phyloP scores from a whole-genome alignment of 1,140 invertebrate genomes.

The Achroia grisella region DNA sequence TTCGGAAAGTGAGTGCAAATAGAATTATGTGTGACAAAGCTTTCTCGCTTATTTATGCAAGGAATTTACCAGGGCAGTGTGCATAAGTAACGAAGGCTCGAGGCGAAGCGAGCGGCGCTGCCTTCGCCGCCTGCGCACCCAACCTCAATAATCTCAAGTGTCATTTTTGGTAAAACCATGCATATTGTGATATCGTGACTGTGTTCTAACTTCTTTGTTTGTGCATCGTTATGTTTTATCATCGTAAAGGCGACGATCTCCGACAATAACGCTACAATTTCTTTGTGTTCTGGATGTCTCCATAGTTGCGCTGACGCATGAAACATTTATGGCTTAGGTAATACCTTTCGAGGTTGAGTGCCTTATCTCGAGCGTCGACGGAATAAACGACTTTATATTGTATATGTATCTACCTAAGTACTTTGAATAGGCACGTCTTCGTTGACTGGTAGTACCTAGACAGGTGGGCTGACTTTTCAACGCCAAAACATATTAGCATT shows the following conservation, averaged over 20 bases:
- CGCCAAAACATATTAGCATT: too few species aligned
- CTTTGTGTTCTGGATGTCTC: constrained; percentile 41
- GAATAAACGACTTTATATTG: not conserved
- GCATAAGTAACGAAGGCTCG: constrained; percentile 54
- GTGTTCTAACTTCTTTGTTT: constrained; percentile 47
- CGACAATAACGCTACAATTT: constrained; percentile 24
- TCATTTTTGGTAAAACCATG: constrained; percentile 47
- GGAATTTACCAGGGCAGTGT: constrained; percentile 67
- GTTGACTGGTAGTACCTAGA: too few species aligned
- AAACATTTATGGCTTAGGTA: constrained; percentile 34
- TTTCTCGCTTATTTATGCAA: constrained; percentile 71
- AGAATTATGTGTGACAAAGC: constrained; percentile 40
- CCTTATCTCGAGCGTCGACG: constrained; percentile 26
- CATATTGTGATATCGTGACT: constrained; percentile 42
- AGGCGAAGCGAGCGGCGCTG: constrained; percentile 46
- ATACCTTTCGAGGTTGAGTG: constrained; percentile 30
- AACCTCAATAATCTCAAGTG: constrained; percentile 28
- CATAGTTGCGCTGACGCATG: constrained; percentile 33
- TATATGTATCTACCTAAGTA: too few species aligned
- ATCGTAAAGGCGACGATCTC: constrained; percentile 14
- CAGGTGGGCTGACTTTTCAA: too few species aligned
- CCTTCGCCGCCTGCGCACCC: constrained; percentile 61
- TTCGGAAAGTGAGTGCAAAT: constrained; percentile 45
- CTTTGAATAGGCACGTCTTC: too few species aligned
- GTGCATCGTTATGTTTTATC: constrained; percentile 33